phyloP scores from a whole-genome alignment of 1,140 invertebrate genomes.

The Brachionus plicatilis region DNA sequence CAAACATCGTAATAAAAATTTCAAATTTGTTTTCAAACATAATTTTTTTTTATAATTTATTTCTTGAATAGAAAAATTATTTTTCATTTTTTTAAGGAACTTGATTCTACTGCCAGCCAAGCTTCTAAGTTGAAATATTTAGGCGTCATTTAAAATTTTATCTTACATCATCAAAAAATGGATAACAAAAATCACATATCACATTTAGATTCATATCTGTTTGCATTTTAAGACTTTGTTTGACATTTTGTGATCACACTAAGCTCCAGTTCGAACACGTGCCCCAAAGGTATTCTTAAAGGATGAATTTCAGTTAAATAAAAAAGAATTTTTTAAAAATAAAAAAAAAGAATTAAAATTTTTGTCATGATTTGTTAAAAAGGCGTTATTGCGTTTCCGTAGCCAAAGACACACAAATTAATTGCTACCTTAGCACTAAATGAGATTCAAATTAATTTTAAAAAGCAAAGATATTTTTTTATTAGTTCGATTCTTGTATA shows the following conservation, averaged over 20 bases:
- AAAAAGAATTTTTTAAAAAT: too few species aligned
- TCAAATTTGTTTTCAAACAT: background rate
- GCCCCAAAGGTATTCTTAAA: background rate
- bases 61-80: background rate
- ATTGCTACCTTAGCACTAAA: background rate
- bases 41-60: conserved; percentile 6
- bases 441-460: background rate
- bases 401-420: background rate
- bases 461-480: background rate
- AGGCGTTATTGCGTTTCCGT: background rate
- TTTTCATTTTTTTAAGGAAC: background rate
- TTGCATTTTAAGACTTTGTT: background rate
- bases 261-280: background rate
- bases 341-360: too few species aligned
- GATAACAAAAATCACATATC: background rate
- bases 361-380: too few species aligned
- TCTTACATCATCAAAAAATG: background rate
- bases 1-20: background rate
- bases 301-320: too few species aligned
- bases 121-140: background rate
- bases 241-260: background rate
- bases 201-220: too few species aligned
- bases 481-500: background rate
- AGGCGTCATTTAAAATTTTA: background rate
- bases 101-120: background rate